Conservation (phyloP, 2,888 invertebrate genomes). For the Troides oblongomaculatus region DNA sequence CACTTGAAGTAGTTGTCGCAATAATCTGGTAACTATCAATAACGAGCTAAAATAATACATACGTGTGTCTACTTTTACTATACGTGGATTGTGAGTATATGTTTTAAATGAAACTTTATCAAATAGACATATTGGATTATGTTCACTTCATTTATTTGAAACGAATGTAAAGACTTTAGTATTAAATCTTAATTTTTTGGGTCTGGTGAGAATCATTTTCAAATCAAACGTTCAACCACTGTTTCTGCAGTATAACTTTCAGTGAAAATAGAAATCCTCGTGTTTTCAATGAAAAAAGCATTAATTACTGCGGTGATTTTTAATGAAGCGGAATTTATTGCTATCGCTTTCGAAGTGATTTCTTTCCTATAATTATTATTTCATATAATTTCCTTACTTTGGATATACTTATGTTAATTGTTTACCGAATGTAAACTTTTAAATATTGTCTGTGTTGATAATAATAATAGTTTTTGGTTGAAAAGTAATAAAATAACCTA, state of each 20-base stretch:
- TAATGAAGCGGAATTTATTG: conserved; percentile 6
- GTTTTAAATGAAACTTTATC: too few relatives aligned
- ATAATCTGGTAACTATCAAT: too few relatives aligned
- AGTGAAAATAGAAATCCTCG: background rate
- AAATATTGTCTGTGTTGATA: background rate
- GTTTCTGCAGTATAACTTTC: background rate
- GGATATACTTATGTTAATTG: background rate
- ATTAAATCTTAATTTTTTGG: background rate
- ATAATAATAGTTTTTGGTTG: background rate
- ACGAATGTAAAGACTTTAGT: background rate
- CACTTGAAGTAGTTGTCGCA: too few relatives aligned
- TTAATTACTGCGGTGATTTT: conserved; percentile 4
- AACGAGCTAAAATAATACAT: too few relatives aligned
- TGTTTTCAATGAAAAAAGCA: conserved; percentile 11
- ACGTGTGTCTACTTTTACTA: too few relatives aligned
- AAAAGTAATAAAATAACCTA: background rate
- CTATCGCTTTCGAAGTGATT: background rate
- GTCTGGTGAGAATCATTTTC: background rate
- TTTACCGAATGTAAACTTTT: background rate
- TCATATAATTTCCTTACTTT: background rate
- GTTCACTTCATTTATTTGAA: background rate
- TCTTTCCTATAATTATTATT: background rate
- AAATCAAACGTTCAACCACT: background rate
- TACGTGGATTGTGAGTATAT: too few relatives aligned
- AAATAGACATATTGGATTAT: too few relatives aligned